These are phyloP conservation scores for Clunio marinus DNA, from an alignment of 2,888 invertebrate species.

Conservation along the genomic window DNA sequence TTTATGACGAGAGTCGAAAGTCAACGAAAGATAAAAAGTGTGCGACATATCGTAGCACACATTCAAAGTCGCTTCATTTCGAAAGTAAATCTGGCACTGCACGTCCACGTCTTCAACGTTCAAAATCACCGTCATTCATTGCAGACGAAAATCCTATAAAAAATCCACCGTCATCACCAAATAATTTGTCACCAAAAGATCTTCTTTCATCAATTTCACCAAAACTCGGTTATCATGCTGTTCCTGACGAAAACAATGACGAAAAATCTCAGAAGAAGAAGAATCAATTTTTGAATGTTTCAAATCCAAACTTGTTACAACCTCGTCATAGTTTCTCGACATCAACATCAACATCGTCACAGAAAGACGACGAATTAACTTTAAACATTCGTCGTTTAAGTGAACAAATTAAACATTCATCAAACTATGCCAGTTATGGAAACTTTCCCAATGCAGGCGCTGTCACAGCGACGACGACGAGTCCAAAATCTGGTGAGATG, in stretches of 20 bases:
- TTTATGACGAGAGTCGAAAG: slow-evolving; percentile 7
- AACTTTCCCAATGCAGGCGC: slow-evolving; percentile 14
- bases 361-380: slow-evolving; percentile 47
- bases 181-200: slow-evolving; percentile 8
- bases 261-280: background rate
- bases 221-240: slow-evolving; percentile 18
- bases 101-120: slow-evolving; percentile 44
- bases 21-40: background rate
- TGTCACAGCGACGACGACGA: background rate
- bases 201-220: slow-evolving; percentile 30
- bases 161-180: slow-evolving; percentile 1
- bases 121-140: slow-evolving; percentile 42
- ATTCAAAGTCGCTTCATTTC: slow-evolving; percentile 27
- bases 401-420: slow-evolving; percentile 45
- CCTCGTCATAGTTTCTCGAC: slow-evolving; percentile 50
- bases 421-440: slow-evolving; percentile 28
- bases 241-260: background rate
- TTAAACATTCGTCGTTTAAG: slow-evolving; percentile 49
- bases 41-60: background rate
- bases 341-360: slow-evolving; percentile 19
- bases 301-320: slow-evolving; percentile 45
- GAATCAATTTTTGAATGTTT: slow-evolving; percentile 43
- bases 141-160: background rate
- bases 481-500: slow-evolving; percentile 6
- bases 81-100: slow-evolving; percentile 27